Evolutionary conservation across 2,888 invertebrate species (phyloP).

Genomic region (Eilema griseolum): DNA sequence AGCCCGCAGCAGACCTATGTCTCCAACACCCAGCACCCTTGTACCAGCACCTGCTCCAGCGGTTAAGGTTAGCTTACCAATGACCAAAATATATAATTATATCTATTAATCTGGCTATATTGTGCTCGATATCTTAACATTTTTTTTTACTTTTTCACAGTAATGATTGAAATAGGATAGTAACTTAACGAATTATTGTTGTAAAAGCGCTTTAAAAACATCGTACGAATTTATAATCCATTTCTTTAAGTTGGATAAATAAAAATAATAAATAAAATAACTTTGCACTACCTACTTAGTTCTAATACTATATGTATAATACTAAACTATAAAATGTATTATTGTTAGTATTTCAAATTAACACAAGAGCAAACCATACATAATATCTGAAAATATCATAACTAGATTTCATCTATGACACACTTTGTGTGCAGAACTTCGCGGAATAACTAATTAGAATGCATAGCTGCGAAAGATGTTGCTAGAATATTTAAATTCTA

Average conservation of each 20-base stretch:
- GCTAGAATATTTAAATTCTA: neutral
- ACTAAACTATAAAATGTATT: no score
- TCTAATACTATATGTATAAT: no score
- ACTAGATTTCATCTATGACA: neutral
- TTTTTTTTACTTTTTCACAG: no score
- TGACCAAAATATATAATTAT: neutral
- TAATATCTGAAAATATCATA: neutral
- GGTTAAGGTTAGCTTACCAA: conserved; percentile 33
- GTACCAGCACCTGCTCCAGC: conserved; percentile 41
- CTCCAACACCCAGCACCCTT: conserved; percentile 59
- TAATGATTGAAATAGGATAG: neutral
- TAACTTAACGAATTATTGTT: neutral
- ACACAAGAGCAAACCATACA: no score
- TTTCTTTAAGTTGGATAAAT: no score
- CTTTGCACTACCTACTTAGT: no score
- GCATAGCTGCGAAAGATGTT: conserved; percentile 19
- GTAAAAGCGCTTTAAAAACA: neutral
- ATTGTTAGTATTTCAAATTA: neutral
- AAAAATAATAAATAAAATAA: no score
- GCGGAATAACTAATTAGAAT: conserved; percentile 29
- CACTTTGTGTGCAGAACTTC: neutral
- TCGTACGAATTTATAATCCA: no score
- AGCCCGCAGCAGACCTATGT: conserved; percentile 58
- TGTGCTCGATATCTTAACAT: no score
- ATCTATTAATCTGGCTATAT: neutral